Conservation (phyloP, 2,888 invertebrate genomes). For the Ischnura elegans region DNA sequence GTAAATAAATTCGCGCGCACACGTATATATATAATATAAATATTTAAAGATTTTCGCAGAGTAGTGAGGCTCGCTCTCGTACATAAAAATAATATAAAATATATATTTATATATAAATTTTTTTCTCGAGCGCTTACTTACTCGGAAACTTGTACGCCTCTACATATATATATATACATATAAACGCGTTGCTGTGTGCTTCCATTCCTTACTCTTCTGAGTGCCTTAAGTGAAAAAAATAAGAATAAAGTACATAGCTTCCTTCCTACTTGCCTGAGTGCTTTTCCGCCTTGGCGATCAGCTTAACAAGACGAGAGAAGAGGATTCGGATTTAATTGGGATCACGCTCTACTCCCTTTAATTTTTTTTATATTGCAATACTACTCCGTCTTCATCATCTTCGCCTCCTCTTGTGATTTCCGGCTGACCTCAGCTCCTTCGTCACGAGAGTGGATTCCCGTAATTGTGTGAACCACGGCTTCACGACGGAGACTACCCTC, state of each 20-base stretch:
- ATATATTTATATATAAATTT: background rate
- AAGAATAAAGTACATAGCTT: background rate
- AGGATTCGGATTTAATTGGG: background rate
- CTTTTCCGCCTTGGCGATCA: background rate
- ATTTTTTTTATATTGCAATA: background rate
- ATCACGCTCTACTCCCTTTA: background rate
- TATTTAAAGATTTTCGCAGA: background rate
- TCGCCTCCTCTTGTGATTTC: background rate
- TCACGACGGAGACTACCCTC: constrained; percentile 14
- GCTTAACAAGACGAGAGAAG: background rate
- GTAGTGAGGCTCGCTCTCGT: background rate
- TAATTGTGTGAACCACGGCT: constrained; percentile 18
- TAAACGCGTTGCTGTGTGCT: background rate
- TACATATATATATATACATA: background rate
- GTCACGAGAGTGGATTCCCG: background rate
- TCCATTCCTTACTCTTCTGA: background rate
- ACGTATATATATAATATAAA: background rate
- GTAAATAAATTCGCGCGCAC: background rate
- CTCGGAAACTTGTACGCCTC: too few species aligned
- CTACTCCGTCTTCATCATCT: background rate
- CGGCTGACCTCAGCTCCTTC: background rate
- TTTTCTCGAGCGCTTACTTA: background rate
- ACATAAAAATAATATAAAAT: too few species aligned
- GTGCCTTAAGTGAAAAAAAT: background rate
- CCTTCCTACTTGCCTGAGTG: background rate